Percentiles rank a stretch among this genome's conserved stretches.
Evolutionary conservation across 2,888 invertebrate genomes (phyloP).

Genomic region (Orthosia gracilis): DNA sequence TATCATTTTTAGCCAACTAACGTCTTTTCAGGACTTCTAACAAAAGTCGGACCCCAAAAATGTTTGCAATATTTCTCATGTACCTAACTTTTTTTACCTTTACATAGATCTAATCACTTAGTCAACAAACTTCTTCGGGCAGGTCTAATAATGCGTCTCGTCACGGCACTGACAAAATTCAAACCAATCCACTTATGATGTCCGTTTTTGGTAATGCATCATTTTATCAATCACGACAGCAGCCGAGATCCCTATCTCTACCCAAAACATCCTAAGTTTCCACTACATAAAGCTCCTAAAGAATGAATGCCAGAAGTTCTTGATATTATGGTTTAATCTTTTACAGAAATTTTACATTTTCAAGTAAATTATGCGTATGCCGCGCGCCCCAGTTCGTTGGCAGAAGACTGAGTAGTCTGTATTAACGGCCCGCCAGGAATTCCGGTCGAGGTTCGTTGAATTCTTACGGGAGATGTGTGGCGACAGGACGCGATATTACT

Average conservation of each 20-base stretch:
- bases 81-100: neutral
- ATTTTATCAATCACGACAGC: neutral
- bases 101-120: neutral
- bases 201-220: conserved; percentile 5
- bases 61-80: neutral
- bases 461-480: conserved; percentile 32
- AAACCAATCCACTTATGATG: neutral
- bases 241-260: neutral
- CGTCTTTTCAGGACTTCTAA: no score
- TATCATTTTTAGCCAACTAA: no score
- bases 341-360: conserved; percentile 12
- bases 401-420: conserved; percentile 32
- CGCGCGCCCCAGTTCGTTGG: conserved; percentile 26
- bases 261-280: neutral
- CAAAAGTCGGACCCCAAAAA: neutral
- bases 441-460: conserved; percentile 35
- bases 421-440: conserved; percentile 42
- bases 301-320: neutral
- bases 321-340: neutral
- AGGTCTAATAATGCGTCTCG: neutral
- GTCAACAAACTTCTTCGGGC: neutral
- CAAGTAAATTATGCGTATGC: conserved; percentile 23
- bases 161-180: neutral
- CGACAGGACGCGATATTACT: conserved; percentile 25
- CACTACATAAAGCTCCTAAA: neutral